Conservation (phyloP, 1,140 invertebrate genomes). For the Drosophila oshimai region DNA sequence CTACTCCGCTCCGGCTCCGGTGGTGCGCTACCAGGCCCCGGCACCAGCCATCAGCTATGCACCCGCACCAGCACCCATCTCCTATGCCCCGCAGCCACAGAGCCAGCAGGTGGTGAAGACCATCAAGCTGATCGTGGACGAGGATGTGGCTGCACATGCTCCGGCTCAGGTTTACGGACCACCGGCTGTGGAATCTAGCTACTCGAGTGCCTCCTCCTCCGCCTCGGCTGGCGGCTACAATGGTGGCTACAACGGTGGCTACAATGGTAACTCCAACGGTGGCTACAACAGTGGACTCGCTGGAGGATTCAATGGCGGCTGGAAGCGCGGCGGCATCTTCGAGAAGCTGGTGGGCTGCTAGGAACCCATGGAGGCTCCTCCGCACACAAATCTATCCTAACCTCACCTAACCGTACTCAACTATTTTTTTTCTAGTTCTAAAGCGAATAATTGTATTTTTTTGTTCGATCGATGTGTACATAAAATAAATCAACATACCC, state of each 20-base stretch:
- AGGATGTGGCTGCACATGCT: constrained; percentile 25
- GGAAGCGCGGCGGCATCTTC: constrained; percentile 74
- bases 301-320: constrained; percentile 36
- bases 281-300: constrained; percentile 27
- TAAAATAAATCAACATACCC: constrained; percentile 32
- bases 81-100: constrained; percentile 26
- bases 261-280: constrained; percentile 7
- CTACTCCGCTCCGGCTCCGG: constrained; percentile 11
- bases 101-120: constrained; percentile 66
- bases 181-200: constrained; percentile 39
- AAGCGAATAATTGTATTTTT: constrained; percentile 40
- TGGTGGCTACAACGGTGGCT: constrained; percentile 25
- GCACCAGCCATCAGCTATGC: constrained; percentile 15
- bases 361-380: not conserved
- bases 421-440: constrained; percentile 60
- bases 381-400: constrained; percentile 15
- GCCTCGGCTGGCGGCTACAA: constrained; percentile 27
- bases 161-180: constrained; percentile 59
- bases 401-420: constrained; percentile 31
- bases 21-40: constrained; percentile 9
- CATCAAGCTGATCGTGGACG: constrained; percentile 71
- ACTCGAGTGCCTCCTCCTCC: constrained; percentile 32
- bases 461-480: constrained; percentile 37
- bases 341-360: constrained; percentile 74
- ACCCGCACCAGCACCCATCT: not conserved